Evolutionary conservation across 1,140 invertebrate species (phyloP), one percentile per base, ranked within the genome.

Genomic region (Battus philenor): DNA sequence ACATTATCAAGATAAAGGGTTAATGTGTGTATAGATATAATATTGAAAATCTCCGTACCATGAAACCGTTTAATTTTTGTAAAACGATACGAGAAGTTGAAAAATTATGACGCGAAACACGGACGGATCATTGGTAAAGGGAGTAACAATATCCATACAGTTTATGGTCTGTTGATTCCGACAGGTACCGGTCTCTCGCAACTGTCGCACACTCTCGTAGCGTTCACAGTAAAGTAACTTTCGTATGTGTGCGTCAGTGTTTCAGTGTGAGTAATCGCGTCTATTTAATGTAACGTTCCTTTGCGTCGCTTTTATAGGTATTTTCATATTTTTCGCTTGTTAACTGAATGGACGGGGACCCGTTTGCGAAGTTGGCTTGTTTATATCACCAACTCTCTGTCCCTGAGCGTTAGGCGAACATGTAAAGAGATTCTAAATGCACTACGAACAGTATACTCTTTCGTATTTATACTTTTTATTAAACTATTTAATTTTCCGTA

Each of bases 91-190:
- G n/a, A n/a, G n/a, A 13, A 39, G 22, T 39, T 6, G 20, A 9
- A 39, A 26, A 39, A 39, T 18, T 39, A 39, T 39, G 36, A 39
- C 11, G 13, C 22, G 54, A 18, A 54, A 22, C 47, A 49, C 17
- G 29, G 47, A 51, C 48, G 59, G 50, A 45, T 69, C 51, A 66
- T 63, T 68, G 64, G 58, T 66, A 58, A 49, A 56, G 58, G 68
- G 58, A 58, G 58, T 57, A 63, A 74, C 66, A 78, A 68, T 76
- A 63, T 51, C 50, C 59, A 54, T 59, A 56, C 53, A 61, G 20
- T 39, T 59, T 50, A 69, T 48, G 74, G 63, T 74, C 68, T 55
- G 68, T 51, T 68, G 70, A 52, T 48, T 65, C 20, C 43, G 46
- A 56, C 73, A 75, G 73, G 74, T 78, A 70, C 52, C 11, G 17